Conservation (phyloP, 2,888 invertebrate species). For the Agrochola lota region DNA sequence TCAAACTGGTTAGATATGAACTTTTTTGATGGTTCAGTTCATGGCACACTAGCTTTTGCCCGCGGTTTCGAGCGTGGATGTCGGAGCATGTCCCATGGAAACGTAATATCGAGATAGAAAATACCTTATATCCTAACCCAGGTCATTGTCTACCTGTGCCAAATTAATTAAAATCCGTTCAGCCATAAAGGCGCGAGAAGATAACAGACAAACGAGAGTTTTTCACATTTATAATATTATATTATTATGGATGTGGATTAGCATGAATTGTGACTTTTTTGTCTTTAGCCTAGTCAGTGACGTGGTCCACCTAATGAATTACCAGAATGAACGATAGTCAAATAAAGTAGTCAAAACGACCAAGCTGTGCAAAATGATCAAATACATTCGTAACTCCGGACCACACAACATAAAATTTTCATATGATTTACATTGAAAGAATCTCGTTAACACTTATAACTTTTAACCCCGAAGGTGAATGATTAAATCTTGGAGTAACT, state of each 20-base stretch:
- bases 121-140: not conserved
- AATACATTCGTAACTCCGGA: not conserved
- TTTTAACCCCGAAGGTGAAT: conserved; percentile 32
- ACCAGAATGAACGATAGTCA: not conserved
- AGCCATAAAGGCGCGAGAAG: no score
- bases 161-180: no score
- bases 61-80: not conserved
- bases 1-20: no score
- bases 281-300: not conserved
- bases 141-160: not conserved
- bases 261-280: not conserved
- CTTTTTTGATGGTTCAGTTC: not conserved
- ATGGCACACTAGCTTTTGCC: not conserved
- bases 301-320: not conserved
- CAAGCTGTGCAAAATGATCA: not conserved
- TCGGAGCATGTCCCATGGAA: not conserved
- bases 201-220: no score
- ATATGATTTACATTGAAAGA: not conserved
- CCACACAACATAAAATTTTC: not conserved
- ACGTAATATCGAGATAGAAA: no score
- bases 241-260: not conserved
- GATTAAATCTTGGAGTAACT: conserved; percentile 43
- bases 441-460: conserved; percentile 2
- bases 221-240: no score
- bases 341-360: not conserved